These are phyloP conservation scores for Sturnus vulgaris DNA, from an alignment of 2,113 vertebrate genomes.

Conservation along the genomic window DNA sequence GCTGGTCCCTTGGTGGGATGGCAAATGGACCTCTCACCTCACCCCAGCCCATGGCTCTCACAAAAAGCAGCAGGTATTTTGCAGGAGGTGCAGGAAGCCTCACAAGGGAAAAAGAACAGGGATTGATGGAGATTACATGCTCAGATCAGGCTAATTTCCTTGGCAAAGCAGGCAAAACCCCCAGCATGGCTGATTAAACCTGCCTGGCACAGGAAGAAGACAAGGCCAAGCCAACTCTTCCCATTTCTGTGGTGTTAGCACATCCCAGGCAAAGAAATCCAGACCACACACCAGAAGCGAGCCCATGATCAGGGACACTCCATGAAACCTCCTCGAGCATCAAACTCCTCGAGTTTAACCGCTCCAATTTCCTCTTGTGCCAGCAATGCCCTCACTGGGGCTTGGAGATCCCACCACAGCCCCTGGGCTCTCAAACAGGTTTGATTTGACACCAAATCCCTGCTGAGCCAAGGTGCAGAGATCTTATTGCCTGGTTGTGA, in stretches of 20 bases:
- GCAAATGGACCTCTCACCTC: not conserved
- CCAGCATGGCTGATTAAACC: not conserved
- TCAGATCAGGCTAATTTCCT: not conserved
- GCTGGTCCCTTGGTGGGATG: not conserved
- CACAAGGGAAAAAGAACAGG: not conserved
- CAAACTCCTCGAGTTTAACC: not conserved
- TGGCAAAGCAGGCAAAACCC: not conserved
- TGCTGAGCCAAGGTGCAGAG: not conserved
- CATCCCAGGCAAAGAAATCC: not conserved
- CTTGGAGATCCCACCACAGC: not conserved
- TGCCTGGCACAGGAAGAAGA: not conserved
- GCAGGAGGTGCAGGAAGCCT: not conserved
- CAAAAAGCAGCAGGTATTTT: not conserved
- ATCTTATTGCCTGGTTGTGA: not conserved
- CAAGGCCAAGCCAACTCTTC: not conserved
- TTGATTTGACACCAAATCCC: not conserved
- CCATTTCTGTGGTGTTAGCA: not conserved
- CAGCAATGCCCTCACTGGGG: not conserved
- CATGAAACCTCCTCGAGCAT: not conserved
- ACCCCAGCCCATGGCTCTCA: not conserved
- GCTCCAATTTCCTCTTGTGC: not conserved
- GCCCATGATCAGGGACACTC: not conserved
- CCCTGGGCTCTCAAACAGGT: not conserved
- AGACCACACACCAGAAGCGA: not conserved
- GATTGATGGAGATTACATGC: fast-evolving